Base-by-base conservation (phyloP, 2,888 invertebrate species). In the Stegophylla sp. region DNA sequence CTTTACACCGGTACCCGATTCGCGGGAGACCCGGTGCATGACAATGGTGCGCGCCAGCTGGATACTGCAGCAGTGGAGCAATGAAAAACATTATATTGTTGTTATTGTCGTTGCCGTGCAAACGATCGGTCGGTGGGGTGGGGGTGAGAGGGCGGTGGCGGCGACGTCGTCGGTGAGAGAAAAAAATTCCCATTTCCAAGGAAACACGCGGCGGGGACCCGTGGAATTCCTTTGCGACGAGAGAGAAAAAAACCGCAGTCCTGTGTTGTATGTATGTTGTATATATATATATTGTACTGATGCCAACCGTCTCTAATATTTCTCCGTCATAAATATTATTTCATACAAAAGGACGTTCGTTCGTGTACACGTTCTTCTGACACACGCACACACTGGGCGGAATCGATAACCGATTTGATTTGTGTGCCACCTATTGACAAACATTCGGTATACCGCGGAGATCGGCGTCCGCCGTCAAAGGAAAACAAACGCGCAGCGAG, bases 131-230 rank as follows among this genome's bases (percentile, higher is more conserved):
- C 4, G n/a, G 28, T n/a, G 56, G 59, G 73, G 43, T 26, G 45
- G 72, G 1, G n/a, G 28, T n/a, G 56, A 43, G 73, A 26, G 17
- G 45, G 72, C 17, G 43, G 45, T 26, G 43, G 59, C 59, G 26
- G 26, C 15, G 53, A 20, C 53, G 71, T 15, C 15, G n/a, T 9
- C 51, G 51, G 23, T n/a, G 28, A 53, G 34, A 66, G 41, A 56
- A 41, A 76, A 77, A 79, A 79, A 79, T n/a, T 61, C 61, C 69
- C 34, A 79, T 79, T 79, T 71, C 79, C 79, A 79, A 79, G 79
- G 69, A 79, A 79, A 79, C 79, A n/a, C 69, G 51, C 34, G 69
- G n/a, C n/a, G n/a, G n/a, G 71, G 71, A 69, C 79, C 79, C 79
- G 61, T 34, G 56, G 67, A 48, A 79, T 79, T 79, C 79, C 56